Base-by-base conservation (phyloP, 1,140 invertebrate species). In the Tigriopus japonicus region DNA sequence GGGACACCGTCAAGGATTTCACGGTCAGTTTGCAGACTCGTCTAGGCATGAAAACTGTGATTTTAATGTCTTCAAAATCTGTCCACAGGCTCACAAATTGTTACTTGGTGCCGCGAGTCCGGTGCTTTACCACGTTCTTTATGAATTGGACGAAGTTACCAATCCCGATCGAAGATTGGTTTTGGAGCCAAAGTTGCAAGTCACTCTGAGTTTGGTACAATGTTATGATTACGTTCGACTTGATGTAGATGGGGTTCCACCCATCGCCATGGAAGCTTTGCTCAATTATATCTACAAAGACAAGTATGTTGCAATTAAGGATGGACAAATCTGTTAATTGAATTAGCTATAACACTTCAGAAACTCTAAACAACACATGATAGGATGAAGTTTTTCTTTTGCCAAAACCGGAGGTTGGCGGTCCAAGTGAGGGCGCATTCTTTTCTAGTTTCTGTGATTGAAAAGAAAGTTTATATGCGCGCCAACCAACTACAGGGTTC, bases 281-380 rank as follows among this genome's bases (percentile, higher is more conserved):
- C 19, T 61, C 13, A 52, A 61, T 19, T 61, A 61, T 21, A 56
- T 54, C 23, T 61, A 61, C 51, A 61, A 61, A 54, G 59, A 61
- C 17, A 35, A 24, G 59, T 61, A 53, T 51, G 17, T n/a, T 6
- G 15, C 3, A n/a, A 3, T n/a, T 49, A 5, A 9, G 28, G 28
- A 35, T 35, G 28, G 28, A n/a, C n/a, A n/a, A n/a, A n/a, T n/a
- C n/a, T n/a, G n/a, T n/a, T n/a, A n/a, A n/a, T n/a, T n/a, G n/a
- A n/a, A n/a, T n/a, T n/a, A n/a, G n/a, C n/a, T n/a, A n/a, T n/a
- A n/a, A n/a, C n/a, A n/a, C n/a, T n/a, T n/a, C n/a, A n/a, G n/a
- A n/a, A n/a, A n/a, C n/a, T n/a, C n/a, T n/a, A n/a, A n/a, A n/a
- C n/a, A n/a, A n/a, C n/a, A n/a, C n/a, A n/a, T n/a, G n/a, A n/a